Base-by-base conservation (phyloP, 2,888 invertebrate genomes). In the Acronicta aceris region DNA sequence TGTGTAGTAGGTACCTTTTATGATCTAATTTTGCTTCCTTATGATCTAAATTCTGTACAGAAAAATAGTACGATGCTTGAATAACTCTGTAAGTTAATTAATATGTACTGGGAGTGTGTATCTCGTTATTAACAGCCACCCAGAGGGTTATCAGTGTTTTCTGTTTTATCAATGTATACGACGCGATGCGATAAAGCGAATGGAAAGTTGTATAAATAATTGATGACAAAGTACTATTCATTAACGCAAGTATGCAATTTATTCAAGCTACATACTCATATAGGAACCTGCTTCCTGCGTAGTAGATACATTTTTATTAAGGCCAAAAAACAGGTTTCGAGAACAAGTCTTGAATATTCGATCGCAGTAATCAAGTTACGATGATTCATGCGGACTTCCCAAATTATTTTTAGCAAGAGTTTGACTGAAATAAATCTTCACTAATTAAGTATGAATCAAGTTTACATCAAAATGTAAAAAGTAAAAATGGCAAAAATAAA, bases 101-200 rank as follows among this genome's bases (percentile, higher is more conserved):
- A 25, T 59, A 45, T 3, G 17, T 40, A 33, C 12, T 2, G 16
- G 27, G 48, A 15, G 9, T 48, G 21, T 17, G 38, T 49, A 65
- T 65, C 51, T 36, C 41, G 53, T 52, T 61, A 78, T 53, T 75
- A 48, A 54, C 48, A 48, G 59, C 47, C 46, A 53, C 52, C 50
- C 48, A 49, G 25, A 47, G 55, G 77, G 71, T 79, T 79, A 79
- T 77, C 77, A 65, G 55, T 41, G 58, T 74, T 68, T 62, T 51
- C 60, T 51, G 58, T 61, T 59, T 68, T 79, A 76, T 79, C 79
- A 63, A 57, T 47, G 46, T 62, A 59, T 61, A 41, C 65, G 52
- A 40, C 16, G 38, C 43, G 77, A 71, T 77, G 40, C 41, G 74
- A 76, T 77, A 79, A 73, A 36, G 17, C 53, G 52, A 67, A 74